Evolutionary conservation across 1,140 invertebrate species (phyloP).

Genomic region (Apis mellifera): Amel_HAv3.1 CM009934.2:8435001-8435500

Average conservation of each 20-base stretch:
- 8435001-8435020: neutral
- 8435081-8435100: constrained; percentile 55
- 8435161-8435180: neutral
- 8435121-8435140: constrained; percentile 16
- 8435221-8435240: neutral
- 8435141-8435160: neutral
- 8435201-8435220: neutral
- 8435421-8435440: neutral
- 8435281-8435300: constrained; percentile 46
- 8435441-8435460: neutral
- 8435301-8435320: constrained; percentile 61
- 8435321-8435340: constrained; percentile 66
- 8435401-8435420: constrained; percentile 2
- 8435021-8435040: constrained; percentile 48
- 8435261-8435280: neutral
- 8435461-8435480: neutral
- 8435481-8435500: too few relatives aligned
- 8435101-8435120: constrained; percentile 22
- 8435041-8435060: constrained; percentile 72
- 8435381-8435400: constrained; percentile 35
- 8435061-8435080: constrained; percentile 67
- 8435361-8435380: constrained; percentile 55
- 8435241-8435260: too few relatives aligned
- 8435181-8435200: neutral
- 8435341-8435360: constrained; percentile 54